phyloP scores from a whole-genome alignment of 2,113 vertebrate genomes.

The Sisor rabdophorus region DNA sequence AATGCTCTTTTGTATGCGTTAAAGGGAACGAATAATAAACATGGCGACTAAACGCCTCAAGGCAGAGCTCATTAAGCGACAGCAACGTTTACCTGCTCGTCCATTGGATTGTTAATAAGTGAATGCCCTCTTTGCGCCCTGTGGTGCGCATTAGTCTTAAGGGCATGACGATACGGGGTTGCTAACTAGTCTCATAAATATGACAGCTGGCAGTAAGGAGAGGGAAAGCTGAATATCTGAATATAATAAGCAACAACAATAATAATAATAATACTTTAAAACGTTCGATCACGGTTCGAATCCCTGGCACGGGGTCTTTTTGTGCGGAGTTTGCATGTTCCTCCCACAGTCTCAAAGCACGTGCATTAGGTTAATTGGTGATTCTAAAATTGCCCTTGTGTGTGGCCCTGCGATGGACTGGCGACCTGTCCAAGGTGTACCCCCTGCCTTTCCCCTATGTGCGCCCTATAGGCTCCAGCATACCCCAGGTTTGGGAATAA shows the following conservation, averaged over 20 bases:
- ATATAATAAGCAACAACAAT: background rate
- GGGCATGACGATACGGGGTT: background rate
- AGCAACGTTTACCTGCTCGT: constrained; percentile 68
- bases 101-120: constrained; percentile 18
- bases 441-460: no score
- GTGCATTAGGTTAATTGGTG: no score
- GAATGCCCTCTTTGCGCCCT: background rate
- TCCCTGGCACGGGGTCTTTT: no score
- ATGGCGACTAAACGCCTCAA: constrained; percentile 60
- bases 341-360: no score
- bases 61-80: constrained; percentile 66
- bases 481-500: no score
- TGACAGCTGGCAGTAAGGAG: background rate
- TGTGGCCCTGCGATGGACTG: no score
- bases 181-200: constrained; percentile 6
- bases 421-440: no score
- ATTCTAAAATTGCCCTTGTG: no score
- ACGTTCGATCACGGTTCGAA: no score
- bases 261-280: no score
- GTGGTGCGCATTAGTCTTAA: background rate
- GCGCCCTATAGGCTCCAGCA: no score
- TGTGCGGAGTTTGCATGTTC: no score
- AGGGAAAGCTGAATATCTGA: background rate
- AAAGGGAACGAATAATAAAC: constrained; percentile 56
- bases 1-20: constrained; percentile 60